Percentiles rank a stretch among this genome's conserved stretches.
These are phyloP conservation scores for Leptogaster cylindrica DNA, from an alignment of 2,888 invertebrate species.

Conservation along the genomic window DNA sequence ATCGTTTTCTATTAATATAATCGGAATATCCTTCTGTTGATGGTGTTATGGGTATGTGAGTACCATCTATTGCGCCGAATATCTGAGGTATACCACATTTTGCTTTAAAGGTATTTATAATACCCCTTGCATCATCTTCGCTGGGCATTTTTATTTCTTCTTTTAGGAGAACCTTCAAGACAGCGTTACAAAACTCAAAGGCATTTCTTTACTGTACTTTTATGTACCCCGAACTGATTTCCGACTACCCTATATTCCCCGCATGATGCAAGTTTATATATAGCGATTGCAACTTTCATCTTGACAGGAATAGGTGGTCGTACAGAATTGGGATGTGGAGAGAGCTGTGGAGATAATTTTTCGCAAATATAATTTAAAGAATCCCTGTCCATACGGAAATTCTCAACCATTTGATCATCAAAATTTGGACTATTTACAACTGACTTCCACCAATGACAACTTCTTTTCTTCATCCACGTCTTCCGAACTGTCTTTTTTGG, in stretches of 20 bases:
- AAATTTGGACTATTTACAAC: background rate
- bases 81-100: background rate
- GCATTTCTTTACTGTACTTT: background rate
- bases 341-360: background rate
- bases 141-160: background rate
- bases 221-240: constrained; percentile 16
- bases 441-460: background rate
- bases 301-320: background rate
- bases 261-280: constrained; percentile 15
- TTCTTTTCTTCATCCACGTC: background rate
- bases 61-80: constrained; percentile 9
- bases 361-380: background rate
- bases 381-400: background rate
- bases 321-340: background rate
- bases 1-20: constrained; percentile 4
- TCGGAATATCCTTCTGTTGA: background rate
- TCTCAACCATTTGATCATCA: too few species aligned
- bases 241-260: constrained; percentile 13
- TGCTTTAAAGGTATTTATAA: background rate
- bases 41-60: background rate
- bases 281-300: background rate
- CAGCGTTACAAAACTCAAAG: background rate
- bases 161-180: background rate
- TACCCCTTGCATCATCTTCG: background rate
- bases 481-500: background rate